phyloP scores from a whole-genome alignment of 2,888 invertebrate genomes.

The Philereme transversata region DNA sequence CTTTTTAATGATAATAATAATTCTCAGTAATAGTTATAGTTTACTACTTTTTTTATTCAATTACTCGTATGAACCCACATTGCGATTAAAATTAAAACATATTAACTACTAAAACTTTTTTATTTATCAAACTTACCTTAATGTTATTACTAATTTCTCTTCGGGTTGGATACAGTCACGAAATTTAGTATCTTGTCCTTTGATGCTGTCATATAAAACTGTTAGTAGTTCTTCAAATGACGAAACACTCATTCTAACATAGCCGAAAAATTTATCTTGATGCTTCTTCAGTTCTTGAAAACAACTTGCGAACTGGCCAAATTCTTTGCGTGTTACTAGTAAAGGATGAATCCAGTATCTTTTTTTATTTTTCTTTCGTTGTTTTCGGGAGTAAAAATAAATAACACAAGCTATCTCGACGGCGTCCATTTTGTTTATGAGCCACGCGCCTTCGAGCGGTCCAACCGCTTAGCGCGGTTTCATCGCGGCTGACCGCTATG shows the following conservation, averaged over 20 bases:
- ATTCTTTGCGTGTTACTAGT: slow-evolving; percentile 36
- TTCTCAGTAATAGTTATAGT: slow-evolving; percentile 29
- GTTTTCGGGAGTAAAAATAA: slow-evolving; percentile 35
- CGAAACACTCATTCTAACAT: slow-evolving; percentile 35
- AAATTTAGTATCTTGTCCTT: slow-evolving; percentile 37
- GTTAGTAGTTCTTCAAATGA: slow-evolving; percentile 12
- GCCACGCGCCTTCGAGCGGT: slow-evolving; percentile 13
- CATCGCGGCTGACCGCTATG: slow-evolving; percentile 2
- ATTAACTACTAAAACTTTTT: slow-evolving; percentile 15
- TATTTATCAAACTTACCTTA: slow-evolving; percentile 8
- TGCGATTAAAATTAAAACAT: slow-evolving; percentile 15
- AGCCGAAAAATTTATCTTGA: slow-evolving; percentile 33
- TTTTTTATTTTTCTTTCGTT: slow-evolving; percentile 32
- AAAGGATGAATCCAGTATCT: slow-evolving; percentile 37
- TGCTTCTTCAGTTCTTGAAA: slow-evolving; percentile 33
- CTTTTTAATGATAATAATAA: slow-evolving; percentile 29
- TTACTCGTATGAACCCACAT: slow-evolving; percentile 6
- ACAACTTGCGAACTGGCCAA: slow-evolving; percentile 34
- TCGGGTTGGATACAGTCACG: slow-evolving; percentile 29
- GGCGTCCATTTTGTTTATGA: slow-evolving; percentile 12
- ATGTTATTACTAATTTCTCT: slow-evolving; percentile 14
- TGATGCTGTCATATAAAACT: slow-evolving; percentile 35
- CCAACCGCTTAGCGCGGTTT: slow-evolving; percentile 11
- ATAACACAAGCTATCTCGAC: slow-evolving; percentile 18
- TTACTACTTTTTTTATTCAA: slow-evolving; percentile 22